Percentiles rank a stretch among this genome's conserved stretches.
phyloP scores from a whole-genome alignment of 1,140 invertebrate species.

The Eubasilissa regina region DNA sequence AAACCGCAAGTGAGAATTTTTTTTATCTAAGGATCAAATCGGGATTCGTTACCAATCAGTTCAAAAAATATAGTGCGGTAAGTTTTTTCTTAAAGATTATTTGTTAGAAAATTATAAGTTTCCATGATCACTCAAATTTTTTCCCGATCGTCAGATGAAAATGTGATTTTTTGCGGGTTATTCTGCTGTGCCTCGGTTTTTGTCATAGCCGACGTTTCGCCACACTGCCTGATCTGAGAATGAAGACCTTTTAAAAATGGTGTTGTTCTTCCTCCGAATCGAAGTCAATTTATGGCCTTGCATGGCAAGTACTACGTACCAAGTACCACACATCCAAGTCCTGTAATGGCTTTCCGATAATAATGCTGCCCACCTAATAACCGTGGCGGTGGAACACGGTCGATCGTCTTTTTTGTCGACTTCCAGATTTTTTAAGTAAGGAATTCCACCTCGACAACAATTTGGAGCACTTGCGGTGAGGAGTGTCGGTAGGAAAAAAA shows the following conservation, averaged over 20 bases:
- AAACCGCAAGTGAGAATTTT: too few relatives aligned
- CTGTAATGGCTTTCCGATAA: constrained; percentile 21
- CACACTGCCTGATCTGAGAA: too few relatives aligned
- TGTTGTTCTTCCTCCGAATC: constrained; percentile 4
- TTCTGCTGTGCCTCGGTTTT: too few relatives aligned
- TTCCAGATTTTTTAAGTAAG: constrained; percentile 1
- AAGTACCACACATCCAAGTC: constrained; percentile 14
- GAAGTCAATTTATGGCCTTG: constrained; percentile 3
- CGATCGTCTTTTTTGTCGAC: background rate
- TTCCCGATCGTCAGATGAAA: background rate
- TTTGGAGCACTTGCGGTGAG: constrained; percentile 50
- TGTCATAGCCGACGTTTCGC: too few relatives aligned
- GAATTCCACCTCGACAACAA: constrained; percentile 45
- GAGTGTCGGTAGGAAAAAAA: constrained; percentile 6
- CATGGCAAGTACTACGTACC: background rate
- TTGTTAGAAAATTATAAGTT: background rate
- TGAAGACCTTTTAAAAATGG: background rate
- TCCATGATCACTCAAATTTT: background rate
- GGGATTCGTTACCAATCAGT: too few relatives aligned
- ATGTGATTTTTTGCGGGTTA: background rate
- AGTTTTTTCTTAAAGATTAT: too few relatives aligned
- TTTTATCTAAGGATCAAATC: too few relatives aligned
- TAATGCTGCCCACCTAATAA: constrained; percentile 30
- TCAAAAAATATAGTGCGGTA: too few relatives aligned
- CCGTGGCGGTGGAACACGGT: constrained; percentile 7